These are phyloP conservation scores for Melieria picta DNA, from an alignment of 2,888 invertebrate species.

Conservation along the genomic window DNA sequence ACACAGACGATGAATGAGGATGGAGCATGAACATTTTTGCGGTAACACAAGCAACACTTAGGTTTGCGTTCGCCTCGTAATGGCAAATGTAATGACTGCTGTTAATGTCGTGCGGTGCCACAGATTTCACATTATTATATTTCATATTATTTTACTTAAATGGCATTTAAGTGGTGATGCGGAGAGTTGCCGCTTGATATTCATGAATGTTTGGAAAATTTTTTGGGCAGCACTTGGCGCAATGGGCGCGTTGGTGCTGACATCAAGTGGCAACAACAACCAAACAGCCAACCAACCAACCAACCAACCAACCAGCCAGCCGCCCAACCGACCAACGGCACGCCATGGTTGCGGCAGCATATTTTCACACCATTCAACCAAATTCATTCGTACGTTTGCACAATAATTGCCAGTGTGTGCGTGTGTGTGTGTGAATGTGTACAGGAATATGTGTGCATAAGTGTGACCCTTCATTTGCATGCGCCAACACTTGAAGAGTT, in stretches of 20 bases:
- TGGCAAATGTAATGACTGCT: slow-evolving; percentile 19
- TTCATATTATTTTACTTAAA: not conserved
- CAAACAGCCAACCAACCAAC: not conserved
- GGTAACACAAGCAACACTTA: slow-evolving; percentile 22
- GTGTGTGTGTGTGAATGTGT: not conserved
- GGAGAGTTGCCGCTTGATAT: not conserved
- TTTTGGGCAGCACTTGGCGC: no score
- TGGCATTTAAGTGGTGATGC: not conserved
- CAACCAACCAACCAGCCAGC: not conserved
- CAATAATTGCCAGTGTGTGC: not conserved
- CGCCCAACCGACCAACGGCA: not conserved
- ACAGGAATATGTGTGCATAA: no score
- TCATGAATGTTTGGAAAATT: no score
- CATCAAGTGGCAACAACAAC: not conserved
- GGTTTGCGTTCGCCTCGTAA: slow-evolving; percentile 20
- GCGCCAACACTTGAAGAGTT: no score
- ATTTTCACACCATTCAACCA: slow-evolving; percentile 13
- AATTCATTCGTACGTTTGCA: not conserved
- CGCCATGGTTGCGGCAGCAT: not conserved
- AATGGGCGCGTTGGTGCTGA: no score
- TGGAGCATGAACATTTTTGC: slow-evolving; percentile 10
- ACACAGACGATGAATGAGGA: not conserved
- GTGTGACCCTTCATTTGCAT: no score
- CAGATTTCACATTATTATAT: slow-evolving; percentile 1
- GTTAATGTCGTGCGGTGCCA: slow-evolving; percentile 23